Conservation (phyloP, 30 jellyfish, hydroid and myxozoan species). For the Clytia hemisphaerica region DNA sequence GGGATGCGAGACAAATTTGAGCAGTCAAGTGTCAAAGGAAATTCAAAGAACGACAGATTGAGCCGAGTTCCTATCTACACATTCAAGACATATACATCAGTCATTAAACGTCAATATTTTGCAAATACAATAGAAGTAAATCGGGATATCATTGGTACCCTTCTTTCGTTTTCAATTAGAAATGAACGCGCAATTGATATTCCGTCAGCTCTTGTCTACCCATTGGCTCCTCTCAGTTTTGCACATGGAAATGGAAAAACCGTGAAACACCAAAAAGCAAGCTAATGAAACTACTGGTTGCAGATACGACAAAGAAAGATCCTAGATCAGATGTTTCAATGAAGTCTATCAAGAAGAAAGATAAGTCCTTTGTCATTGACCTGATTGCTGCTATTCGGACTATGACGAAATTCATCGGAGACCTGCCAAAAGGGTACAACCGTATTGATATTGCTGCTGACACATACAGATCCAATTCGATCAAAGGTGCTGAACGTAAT, state of each 20-base stretch:
- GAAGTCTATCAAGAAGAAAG: not conserved
- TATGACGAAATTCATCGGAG: slow-evolving; percentile 16
- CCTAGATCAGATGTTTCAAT: not conserved
- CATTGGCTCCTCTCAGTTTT: not conserved
- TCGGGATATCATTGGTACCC: not conserved
- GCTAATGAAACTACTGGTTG: not conserved
- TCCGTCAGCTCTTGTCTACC: not conserved
- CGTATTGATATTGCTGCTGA: slow-evolving; percentile 48
- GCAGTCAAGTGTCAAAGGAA: too few species aligned
- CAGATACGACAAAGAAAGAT: not conserved
- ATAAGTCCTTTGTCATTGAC: slow-evolving; percentile 29
- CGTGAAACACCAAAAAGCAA: not conserved
- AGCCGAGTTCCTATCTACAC: too few species aligned
- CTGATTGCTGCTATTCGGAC: slow-evolving; percentile 47
- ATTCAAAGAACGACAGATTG: too few species aligned
- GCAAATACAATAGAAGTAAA: not conserved
- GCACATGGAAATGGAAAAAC: not conserved
- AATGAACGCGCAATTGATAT: not conserved
- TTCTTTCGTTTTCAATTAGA: not conserved
- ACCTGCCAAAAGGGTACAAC: slow-evolving; percentile 29
- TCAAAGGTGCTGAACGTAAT: slow-evolving; percentile 22
- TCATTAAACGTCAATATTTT: too few species aligned
- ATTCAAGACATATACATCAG: too few species aligned
- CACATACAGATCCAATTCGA: slow-evolving; percentile 30
- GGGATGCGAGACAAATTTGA: too few species aligned